Base-by-base conservation (phyloP, 2,888 invertebrate genomes). In the Calameuta pallipes region DNA sequence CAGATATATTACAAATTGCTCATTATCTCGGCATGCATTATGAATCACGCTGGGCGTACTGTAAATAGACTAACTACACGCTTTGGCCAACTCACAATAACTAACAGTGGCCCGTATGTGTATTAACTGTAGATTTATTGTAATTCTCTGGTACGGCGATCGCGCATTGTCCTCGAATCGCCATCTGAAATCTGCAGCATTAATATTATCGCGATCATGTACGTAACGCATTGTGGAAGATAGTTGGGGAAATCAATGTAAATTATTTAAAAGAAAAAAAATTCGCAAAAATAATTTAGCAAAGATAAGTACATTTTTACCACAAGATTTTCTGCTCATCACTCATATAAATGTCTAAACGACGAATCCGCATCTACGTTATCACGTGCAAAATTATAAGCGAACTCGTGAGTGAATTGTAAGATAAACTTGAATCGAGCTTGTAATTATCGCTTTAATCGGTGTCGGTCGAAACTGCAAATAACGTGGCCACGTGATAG, bases 51-150 rank as follows among this genome's bases (percentile, higher is more conserved):
- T 82, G 84, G 85, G 84, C 82, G 84, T 84, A 85, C 85, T 86
- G 86, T 88, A 89, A 90, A 90, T 88, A 89, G 87, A 87, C 82
- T 85, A 56, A 56, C 56, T 56, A 56, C 2, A 81, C 83, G 86
- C 83, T 86, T 85, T 85, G 83, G 84, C 85, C 84, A 88, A 87
- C 87, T 86, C 87, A 85, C 84, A 88, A 89, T 90, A 90, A 90
- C 88, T 89, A 90, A 88, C 86, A 83, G 85, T 80, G 6, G 56
- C 56, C 56, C 23, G 56, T 56, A 56, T 9, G 85, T 86, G 89
- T 88, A 90, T 89, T 88, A 89, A 85, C 87, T 85, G 83, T 87
- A 84, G 87, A 90, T 91, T 90, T 90, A 91, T 91, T 87, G 89
- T 90, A 89, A 90, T 90, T 89, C 89, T 89, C 87, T 84, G 87